Percentiles rank a stretch among this genome's conserved stretches.
phyloP scores from a whole-genome alignment of 2,797 vertebrate genomes.

The Tapera naevia region DNA sequence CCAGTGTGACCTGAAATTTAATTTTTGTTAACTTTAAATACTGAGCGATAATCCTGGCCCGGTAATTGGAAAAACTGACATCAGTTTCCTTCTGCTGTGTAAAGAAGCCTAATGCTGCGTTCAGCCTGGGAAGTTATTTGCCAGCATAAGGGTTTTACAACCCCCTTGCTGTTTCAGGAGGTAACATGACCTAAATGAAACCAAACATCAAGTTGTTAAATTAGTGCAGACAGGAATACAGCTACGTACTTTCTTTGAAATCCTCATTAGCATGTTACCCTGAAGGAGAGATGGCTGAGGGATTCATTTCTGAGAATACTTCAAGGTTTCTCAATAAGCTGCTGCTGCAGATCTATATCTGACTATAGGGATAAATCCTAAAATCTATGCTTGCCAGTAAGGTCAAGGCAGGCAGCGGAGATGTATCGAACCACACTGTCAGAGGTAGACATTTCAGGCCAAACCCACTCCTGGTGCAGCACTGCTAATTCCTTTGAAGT shows the following conservation, averaged over 20 bases:
- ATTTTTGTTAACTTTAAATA: not conserved
- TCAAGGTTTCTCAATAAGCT: constrained; percentile 57
- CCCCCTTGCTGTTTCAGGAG: not conserved
- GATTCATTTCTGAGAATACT: constrained; percentile 69
- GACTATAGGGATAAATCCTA: constrained; percentile 69
- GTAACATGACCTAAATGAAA: not conserved
- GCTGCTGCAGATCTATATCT: constrained; percentile 69
- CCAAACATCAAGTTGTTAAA: not conserved
- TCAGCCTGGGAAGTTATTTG: not conserved
- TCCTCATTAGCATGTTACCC: constrained; percentile 30
- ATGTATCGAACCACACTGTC: constrained; percentile 69
- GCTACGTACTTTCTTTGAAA: constrained; percentile 50
- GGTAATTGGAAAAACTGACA: constrained; percentile 34
- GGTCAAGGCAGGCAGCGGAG: constrained; percentile 66
- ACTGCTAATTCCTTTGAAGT: constrained; percentile 52
- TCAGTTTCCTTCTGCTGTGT: not conserved
- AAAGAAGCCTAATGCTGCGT: not conserved
- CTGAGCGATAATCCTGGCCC: not conserved
- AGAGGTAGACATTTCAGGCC: constrained; percentile 49
- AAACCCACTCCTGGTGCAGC: constrained; percentile 32
- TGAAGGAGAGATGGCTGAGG: constrained; percentile 29
- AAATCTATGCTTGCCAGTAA: constrained; percentile 70
- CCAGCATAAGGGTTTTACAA: not conserved
- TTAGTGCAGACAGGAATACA: constrained; percentile 43
- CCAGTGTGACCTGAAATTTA: not conserved